Conservation (phyloP, 2,113 vertebrate species). For the Mormyrus lacerda region DNA sequence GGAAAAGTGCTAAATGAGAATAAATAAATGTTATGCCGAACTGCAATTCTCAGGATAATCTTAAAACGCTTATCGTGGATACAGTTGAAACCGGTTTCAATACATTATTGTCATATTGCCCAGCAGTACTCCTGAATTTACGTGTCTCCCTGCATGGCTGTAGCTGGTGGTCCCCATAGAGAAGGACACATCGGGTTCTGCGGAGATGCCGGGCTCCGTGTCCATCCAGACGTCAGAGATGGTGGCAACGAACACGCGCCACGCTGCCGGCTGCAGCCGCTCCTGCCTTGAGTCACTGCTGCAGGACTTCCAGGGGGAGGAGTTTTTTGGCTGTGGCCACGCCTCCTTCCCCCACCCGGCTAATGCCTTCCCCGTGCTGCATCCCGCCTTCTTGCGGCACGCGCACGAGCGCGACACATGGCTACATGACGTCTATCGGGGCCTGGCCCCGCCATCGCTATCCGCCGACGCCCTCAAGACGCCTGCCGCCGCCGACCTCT, state of each 20-base stretch:
- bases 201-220: conserved; percentile 78
- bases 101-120: background rate
- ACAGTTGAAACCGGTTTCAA: background rate
- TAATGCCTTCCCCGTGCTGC: conserved; percentile 72
- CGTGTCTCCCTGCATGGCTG: background rate
- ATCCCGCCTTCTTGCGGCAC: conserved; percentile 87
- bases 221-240: conserved; percentile 95
- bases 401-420: conserved; percentile 91
- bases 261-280: conserved; percentile 79
- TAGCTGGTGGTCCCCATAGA: conserved; percentile 86
- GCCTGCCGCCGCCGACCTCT: conserved; percentile 82
- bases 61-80: background rate
- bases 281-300: conserved; percentile 84
- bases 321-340: conserved; percentile 77
- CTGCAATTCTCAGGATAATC: background rate
- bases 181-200: conserved; percentile 67
- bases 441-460: conserved; percentile 70
- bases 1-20: background rate
- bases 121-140: background rate
- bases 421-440: conserved; percentile 85
- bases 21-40: background rate
- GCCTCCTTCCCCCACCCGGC: conserved; percentile 64
- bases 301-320: conserved; percentile 83
- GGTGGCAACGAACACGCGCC: conserved; percentile 90
- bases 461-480: conserved; percentile 73